Evolutionary conservation across 1,140 invertebrate species (phyloP), one percentile per base, ranked within the genome.

Genomic region (Hycleus phaleratus): DNA sequence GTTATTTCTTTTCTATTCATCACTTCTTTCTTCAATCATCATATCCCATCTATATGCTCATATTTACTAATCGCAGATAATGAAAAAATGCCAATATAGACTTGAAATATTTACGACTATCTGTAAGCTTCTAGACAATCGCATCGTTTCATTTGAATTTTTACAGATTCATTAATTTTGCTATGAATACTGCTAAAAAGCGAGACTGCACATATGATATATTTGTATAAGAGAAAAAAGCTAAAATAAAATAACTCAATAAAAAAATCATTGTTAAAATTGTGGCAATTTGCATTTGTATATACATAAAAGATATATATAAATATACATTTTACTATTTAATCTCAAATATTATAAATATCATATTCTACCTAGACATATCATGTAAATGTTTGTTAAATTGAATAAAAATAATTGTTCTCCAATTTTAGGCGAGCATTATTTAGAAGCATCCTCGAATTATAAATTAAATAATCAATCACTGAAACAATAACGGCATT

Each of bases 361-460:
- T 56, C 51, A 53, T 53, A 45, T 47, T 46, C 53, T 56, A 58
- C 56, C 56, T 65, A 63, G 59, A 64, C 62, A 66, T 66, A 66
- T 64, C 59, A 66, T 66, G 64, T 66, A 66, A 64, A 64, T 66
- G 64, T 64, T 66, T 66, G 64, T 66, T 64, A 64, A 64, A 58
- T 58, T 63, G 48, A 63, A 66, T 66, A 66, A 66, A 66, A 66
- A 59, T 66, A 64, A 64, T 64, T 61, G 64, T 66, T 66, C 64
- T 54, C 42, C 49, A 56, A 47, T 32, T 32, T 32, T 7, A 32
- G 32, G 32, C 32, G 32, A 3, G 4, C 32, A 32, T 32, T 32
- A 32, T 32, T 32, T 7, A 5, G 32, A 32, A 5, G 7, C 4
- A 5, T 32, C 4, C 32, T 32, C 7, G 4, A 32, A 32, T 5